These are phyloP conservation scores for Rissa tridactyla DNA, from an alignment of 2,113 vertebrate species.

Conservation along the genomic window DNA sequence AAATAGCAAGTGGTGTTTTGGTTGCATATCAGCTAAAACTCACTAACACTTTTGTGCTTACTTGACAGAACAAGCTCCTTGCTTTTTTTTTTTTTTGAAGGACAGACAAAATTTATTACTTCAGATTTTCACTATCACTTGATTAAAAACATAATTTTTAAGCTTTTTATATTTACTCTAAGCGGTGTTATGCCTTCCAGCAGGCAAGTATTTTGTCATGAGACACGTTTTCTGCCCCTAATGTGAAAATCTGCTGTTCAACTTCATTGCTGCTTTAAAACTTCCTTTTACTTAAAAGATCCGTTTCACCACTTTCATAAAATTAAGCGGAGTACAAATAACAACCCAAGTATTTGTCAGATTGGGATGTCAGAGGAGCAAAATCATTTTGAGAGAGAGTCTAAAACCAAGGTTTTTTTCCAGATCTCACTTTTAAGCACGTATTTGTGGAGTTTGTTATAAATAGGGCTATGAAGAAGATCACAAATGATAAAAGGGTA, in stretches of 20 bases:
- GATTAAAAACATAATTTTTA: background rate
- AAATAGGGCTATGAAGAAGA: background rate
- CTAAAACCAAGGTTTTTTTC: background rate
- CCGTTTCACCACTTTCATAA: background rate
- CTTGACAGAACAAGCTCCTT: background rate
- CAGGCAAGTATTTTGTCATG: background rate
- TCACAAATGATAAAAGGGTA: background rate
- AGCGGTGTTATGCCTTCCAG: background rate
- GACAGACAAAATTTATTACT: background rate
- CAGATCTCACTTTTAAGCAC: background rate
- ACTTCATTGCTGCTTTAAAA: background rate
- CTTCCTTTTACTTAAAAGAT: background rate
- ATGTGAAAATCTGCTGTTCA: background rate
- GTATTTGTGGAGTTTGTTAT: background rate
- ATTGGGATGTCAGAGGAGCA: background rate
- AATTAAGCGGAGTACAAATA: background rate
- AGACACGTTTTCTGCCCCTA: background rate
- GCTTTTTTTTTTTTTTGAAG: background rate
- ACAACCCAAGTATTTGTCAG: background rate
- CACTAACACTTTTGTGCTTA: background rate
- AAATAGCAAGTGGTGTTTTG: background rate
- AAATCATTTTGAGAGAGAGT: background rate
- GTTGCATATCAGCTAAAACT: background rate
- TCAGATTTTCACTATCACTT: background rate
- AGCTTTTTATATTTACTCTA: background rate